Evolutionary conservation across 2,888 invertebrate genomes (phyloP).

Genomic region (Galerucella calmariensis): DNA sequence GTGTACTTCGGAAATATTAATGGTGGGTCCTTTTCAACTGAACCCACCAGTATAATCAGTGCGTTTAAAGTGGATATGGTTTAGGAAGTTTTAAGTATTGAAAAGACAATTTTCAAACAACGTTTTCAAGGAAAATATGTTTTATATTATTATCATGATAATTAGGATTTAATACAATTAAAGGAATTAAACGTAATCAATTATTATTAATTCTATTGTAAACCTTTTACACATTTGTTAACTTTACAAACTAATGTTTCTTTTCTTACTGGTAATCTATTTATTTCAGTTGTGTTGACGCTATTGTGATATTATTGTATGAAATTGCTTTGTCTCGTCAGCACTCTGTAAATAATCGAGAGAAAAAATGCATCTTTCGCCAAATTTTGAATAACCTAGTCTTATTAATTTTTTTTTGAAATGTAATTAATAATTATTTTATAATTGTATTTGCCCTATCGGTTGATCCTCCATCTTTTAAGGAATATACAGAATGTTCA

Average conservation of each 20-base stretch:
- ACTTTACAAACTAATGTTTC: not conserved
- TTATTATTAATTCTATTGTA: too few species aligned
- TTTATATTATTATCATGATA: too few species aligned
- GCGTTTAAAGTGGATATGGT: too few species aligned
- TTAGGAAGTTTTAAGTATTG: not conserved
- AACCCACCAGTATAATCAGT: too few species aligned
- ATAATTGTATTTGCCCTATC: slow-evolving; percentile 32
- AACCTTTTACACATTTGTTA: not conserved
- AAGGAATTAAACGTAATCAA: too few species aligned
- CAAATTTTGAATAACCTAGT: slow-evolving; percentile 45
- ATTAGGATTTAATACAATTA: too few species aligned
- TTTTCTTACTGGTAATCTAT: not conserved
- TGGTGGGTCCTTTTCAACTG: too few species aligned
- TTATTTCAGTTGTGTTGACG: slow-evolving; percentile 3
- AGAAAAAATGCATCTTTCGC: slow-evolving; percentile 25
- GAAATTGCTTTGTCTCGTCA: slow-evolving; percentile 17
- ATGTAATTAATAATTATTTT: slow-evolving; percentile 37
- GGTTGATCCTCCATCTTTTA: slow-evolving; percentile 32
- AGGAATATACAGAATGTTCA: slow-evolving; percentile 39
- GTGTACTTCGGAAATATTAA: too few species aligned
- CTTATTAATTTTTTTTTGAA: slow-evolving; percentile 31
- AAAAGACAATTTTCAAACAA: not conserved
- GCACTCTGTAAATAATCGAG: slow-evolving; percentile 3
- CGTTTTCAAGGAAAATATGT: too few species aligned
- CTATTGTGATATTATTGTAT: slow-evolving; percentile 19